Percentiles rank a stretch among this genome's conserved stretches.
Evolutionary conservation across 2,888 invertebrate species (phyloP).

Genomic region (Sepiola atlantica): DNA sequence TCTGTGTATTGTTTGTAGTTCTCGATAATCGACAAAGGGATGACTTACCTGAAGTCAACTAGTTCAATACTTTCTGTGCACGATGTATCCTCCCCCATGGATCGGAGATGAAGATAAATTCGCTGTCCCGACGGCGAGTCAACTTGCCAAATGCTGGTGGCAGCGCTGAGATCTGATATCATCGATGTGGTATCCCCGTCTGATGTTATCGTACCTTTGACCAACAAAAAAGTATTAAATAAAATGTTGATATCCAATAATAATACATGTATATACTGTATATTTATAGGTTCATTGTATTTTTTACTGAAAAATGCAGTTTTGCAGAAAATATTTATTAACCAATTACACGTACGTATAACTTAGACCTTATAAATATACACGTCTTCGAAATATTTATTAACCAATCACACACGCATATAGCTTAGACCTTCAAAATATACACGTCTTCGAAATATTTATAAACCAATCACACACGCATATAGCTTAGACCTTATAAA

Average conservation of each 20-base stretch:
- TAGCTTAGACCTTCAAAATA: no score
- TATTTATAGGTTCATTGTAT: no score
- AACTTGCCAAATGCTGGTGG: slow-evolving; percentile 45
- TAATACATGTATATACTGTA: not conserved
- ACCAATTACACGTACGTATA: no score
- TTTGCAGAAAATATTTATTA: no score
- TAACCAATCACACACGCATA: no score
- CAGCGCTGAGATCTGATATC: slow-evolving; percentile 40
- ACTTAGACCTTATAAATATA: no score
- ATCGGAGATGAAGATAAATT: slow-evolving; percentile 43
- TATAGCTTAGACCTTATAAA: no score
- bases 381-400: no score
- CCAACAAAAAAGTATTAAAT: no score
- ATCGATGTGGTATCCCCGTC: slow-evolving; percentile 38
- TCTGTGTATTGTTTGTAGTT: not conserved
- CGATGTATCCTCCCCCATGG: not conserved
- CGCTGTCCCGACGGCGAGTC: slow-evolving; percentile 45
- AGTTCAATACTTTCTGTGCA: slow-evolving; percentile 46
- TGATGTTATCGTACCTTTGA: slow-evolving; percentile 34
- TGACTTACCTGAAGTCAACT: slow-evolving; percentile 42
- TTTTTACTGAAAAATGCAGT: no score
- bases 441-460: no score
- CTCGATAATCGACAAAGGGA: not conserved
- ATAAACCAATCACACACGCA: no score
- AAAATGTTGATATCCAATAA: not conserved